Evolutionary conservation across 1,140 invertebrate species (phyloP), one percentile per base, ranked within the genome.

Genomic region (Lepidotrigona ventralis): DNA sequence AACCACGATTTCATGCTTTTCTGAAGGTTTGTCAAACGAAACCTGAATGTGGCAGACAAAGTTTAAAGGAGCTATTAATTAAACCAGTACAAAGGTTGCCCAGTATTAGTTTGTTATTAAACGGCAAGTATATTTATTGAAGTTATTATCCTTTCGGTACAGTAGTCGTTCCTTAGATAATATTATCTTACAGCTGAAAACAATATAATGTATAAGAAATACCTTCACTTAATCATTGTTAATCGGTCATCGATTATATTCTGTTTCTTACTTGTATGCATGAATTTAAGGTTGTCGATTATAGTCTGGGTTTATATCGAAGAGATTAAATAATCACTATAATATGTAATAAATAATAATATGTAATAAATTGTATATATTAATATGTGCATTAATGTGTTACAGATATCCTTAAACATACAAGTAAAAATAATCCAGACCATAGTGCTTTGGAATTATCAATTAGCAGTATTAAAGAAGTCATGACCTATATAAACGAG

Each of bases 1-100:
- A 99, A 93, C 98, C 98, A 39, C 95, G 98, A 92, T 99, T 99
- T 95, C 98, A 99, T 94, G 98, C 98, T 88, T 99, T 99, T 94
- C 95, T 99, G n/a, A 99, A 99, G 95, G 98, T 99, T 90, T 97
- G 97, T 89, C 97, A 98, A 93, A 97, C 97, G 66, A 97, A 96
- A 92, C 98, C 98, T 8, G 98, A 99, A 93, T 99, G 98, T 95
- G 98, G 98, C 5, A 95, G 98, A 89, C 98, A 99, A 94, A 98
- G 96, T 90, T 95, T 99, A 83, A 97, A 98, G 91, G 99, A 99
- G 91, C 95, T 99, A 71, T 95, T 99, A 91, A 99, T 99, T 88
- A 96, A 99, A 89, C 99, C 99, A 78, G 98, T 99, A 69, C 99
- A 99, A 95, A 96, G 99, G 92, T 95, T 99, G 93, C 98, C 98